These are phyloP conservation scores for Cyrtorhinus lividipennis DNA, from an alignment of 1,140 invertebrate species.

Conservation along the genomic window DNA sequence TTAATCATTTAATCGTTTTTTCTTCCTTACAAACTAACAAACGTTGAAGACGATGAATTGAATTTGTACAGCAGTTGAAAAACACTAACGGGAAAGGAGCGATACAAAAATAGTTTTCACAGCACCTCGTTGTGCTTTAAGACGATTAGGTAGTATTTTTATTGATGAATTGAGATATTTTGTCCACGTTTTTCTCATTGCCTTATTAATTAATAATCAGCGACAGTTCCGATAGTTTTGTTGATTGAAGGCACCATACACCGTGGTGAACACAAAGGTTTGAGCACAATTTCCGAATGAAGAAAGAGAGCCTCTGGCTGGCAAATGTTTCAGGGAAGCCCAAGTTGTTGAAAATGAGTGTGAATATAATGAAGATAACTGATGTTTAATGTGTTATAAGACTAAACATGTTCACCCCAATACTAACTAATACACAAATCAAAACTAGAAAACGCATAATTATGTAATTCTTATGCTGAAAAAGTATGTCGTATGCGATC, in stretches of 20 bases:
- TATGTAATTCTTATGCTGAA: no score
- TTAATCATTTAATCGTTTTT: not conserved
- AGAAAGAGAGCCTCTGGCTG: not conserved
- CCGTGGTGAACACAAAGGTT: not conserved
- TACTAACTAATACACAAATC: no score
- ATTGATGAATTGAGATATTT: not conserved
- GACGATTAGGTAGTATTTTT: not conserved
- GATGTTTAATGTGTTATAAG: no score
- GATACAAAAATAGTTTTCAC: not conserved
- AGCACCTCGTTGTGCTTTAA: not conserved
- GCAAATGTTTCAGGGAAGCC: not conserved
- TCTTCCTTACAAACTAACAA: not conserved
- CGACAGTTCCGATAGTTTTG: not conserved
- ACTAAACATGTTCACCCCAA: no score
- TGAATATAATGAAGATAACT: no score
- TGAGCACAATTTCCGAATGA: not conserved
- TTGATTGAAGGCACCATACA: not conserved
- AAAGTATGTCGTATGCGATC: no score
- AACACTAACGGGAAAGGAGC: not conserved
- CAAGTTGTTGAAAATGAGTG: not conserved
- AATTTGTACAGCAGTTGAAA: not conserved
- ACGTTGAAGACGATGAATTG: not conserved
- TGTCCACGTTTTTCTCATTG: not conserved
- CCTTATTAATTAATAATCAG: no score
- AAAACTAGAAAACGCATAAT: no score